Percentiles rank a stretch among this genome's conserved stretches.
Evolutionary conservation across 2,888 invertebrate genomes (phyloP).

Genomic region (Pandemis heparana): DNA sequence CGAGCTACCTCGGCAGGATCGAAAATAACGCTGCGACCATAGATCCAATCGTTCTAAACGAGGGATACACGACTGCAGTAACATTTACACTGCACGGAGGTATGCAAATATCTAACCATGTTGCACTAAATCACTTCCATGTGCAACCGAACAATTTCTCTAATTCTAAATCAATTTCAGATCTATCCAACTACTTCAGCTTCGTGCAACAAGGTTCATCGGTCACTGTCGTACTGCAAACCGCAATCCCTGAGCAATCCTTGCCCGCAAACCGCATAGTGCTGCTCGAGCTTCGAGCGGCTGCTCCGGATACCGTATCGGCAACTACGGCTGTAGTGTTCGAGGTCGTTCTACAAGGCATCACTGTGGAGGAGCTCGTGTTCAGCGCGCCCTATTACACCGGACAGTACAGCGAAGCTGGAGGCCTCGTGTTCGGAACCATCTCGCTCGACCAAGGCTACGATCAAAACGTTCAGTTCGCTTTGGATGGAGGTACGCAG

Average conservation of each 20-base stretch:
- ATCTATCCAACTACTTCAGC: slow-evolving; percentile 44
- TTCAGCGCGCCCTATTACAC: slow-evolving; percentile 53
- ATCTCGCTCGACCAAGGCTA: slow-evolving; percentile 50
- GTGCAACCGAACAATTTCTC: slow-evolving; percentile 14
- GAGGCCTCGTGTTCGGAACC: slow-evolving; percentile 46
- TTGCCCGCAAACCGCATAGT: slow-evolving; percentile 52
- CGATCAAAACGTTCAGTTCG: slow-evolving; percentile 50
- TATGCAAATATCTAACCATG: slow-evolving; percentile 20
- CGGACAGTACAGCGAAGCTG: slow-evolving; percentile 47
- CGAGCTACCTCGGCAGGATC: slow-evolving; percentile 46
- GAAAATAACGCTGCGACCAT: slow-evolving; percentile 36
- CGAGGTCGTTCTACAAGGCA: slow-evolving; percentile 43
- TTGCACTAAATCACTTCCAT: neutral
- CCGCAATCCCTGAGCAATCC: slow-evolving; percentile 50
- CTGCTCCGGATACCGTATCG: slow-evolving; percentile 47
- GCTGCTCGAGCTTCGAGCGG: slow-evolving; percentile 53
- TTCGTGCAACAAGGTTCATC: slow-evolving; percentile 31
- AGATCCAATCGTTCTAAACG: slow-evolving; percentile 42
- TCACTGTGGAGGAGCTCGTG: slow-evolving; percentile 32
- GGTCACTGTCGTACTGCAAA: slow-evolving; percentile 43
- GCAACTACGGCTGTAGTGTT: slow-evolving; percentile 55
- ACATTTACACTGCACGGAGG: slow-evolving; percentile 45
- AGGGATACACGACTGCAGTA: slow-evolving; percentile 45
- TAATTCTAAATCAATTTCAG: slow-evolving; percentile 47
- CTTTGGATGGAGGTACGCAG: slow-evolving; percentile 41